Evolutionary conservation across 2,797 vertebrate species (phyloP).

Genomic region (Vultur gryphus): DNA sequence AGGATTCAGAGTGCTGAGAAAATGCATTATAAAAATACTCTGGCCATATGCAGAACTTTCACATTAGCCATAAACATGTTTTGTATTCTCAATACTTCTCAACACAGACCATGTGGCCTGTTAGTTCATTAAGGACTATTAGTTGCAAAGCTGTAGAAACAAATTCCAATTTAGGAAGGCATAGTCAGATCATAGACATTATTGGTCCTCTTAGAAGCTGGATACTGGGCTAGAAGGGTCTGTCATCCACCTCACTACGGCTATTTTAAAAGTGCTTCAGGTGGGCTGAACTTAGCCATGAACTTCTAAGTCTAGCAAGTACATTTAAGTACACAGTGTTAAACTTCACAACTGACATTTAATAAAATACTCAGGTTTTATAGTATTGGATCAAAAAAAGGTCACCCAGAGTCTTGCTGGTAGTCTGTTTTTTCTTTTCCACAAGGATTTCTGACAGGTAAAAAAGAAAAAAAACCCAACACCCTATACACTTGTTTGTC

Average conservation of each 20-base stretch:
- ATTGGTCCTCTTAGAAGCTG: not conserved
- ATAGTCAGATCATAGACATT: not conserved
- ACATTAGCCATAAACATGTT: not conserved
- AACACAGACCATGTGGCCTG: not conserved
- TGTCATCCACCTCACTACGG: not conserved
- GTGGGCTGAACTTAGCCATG: not conserved
- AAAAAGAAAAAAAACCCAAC: not conserved
- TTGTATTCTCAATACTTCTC: not conserved
- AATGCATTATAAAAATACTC: not conserved
- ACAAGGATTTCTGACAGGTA: slow-evolving; percentile 85
- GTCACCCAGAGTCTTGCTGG: slow-evolving; percentile 76
- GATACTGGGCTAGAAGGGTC: not conserved
- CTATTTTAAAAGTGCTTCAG: not conserved
- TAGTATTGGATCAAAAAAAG: slow-evolving; percentile 77
- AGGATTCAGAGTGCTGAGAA: not conserved
- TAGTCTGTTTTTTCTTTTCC: slow-evolving; percentile 85
- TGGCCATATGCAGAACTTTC: not conserved
- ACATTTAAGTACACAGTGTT: not conserved
- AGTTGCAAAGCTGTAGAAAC: not conserved
- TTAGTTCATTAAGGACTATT: not conserved
- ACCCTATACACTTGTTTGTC: not conserved
- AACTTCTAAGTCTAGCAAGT: not conserved
- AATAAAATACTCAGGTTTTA: not conserved
- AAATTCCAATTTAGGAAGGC: not conserved
- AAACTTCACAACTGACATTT: not conserved